Evolutionary conservation across 2,113 vertebrate species (phyloP).

Genomic region (Brachyhypopomus occidentalis): DNA sequence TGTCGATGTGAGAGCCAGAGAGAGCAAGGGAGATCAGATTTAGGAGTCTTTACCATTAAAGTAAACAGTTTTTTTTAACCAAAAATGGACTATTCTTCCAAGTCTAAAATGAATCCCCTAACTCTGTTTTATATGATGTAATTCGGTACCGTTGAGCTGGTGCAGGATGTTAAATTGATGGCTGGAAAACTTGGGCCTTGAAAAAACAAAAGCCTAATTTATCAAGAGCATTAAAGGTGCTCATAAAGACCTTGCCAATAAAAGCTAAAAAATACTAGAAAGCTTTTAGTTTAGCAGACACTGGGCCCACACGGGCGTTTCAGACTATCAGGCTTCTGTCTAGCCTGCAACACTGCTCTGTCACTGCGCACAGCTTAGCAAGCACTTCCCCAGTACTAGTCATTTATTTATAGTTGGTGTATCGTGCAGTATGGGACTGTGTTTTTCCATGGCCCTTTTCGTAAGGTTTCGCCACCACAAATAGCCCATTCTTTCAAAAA

Average conservation of each 20-base stretch:
- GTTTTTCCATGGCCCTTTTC: not conserved
- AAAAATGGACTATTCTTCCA: constrained; percentile 39
- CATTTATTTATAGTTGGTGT: constrained; percentile 1
- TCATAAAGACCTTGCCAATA: constrained; percentile 30
- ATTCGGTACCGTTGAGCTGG: constrained; percentile 22
- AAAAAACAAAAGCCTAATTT: constrained; percentile 30
- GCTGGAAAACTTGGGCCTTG: constrained; percentile 31
- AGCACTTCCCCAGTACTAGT: not conserved
- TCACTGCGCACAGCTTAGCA: constrained; percentile 14
- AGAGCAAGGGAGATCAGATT: constrained; percentile 27
- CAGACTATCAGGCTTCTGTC: constrained; percentile 34
- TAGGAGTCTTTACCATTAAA: constrained; percentile 40
- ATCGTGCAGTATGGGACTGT: not conserved
- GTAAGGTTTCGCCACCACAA: not conserved
- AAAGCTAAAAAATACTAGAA: constrained; percentile 33
- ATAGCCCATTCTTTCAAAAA: constrained; percentile 24
- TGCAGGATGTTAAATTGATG: constrained; percentile 27
- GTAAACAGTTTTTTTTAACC: constrained; percentile 43
- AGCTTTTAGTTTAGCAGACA: constrained; percentile 19
- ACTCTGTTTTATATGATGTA: constrained; percentile 48
- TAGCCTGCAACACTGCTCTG: not conserved
- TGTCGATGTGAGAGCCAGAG: constrained; percentile 39
- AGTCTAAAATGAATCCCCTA: constrained; percentile 25
- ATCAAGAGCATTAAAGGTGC: constrained; percentile 30
- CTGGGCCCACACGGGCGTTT: constrained; percentile 33